A percentile compares a stretch with the other conserved stretches of the same genome.
Conservation (phyloP, 2,888 invertebrate genomes). For the Dicycla oo region DNA sequence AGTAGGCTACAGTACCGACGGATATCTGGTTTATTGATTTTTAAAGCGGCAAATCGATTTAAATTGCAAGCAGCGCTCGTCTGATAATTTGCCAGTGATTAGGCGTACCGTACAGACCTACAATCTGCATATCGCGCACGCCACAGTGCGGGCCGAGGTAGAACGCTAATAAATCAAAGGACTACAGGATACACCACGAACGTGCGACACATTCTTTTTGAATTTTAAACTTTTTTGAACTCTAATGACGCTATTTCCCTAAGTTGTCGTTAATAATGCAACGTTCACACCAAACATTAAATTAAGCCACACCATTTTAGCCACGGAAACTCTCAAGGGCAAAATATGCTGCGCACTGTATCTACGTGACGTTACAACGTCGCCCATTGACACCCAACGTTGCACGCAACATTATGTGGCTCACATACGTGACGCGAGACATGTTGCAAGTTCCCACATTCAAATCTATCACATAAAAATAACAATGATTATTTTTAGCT, state of each 20-base stretch:
- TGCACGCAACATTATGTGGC: no score
- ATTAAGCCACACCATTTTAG: no score
- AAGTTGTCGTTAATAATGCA: neutral
- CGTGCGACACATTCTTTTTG: neutral
- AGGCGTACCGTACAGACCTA: slow-evolving; percentile 13
- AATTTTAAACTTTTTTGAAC: slow-evolving; percentile 2
- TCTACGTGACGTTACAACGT: neutral
- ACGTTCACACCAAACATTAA: neutral
- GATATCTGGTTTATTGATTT: slow-evolving; percentile 43
- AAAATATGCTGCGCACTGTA: neutral
- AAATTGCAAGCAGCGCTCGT: neutral
- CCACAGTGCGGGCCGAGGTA: neutral
- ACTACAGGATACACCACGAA: neutral
- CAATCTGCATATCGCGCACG: neutral
- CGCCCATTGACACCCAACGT: neutral
- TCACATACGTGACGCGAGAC: neutral
- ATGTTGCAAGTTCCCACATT: neutral
- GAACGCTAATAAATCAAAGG: slow-evolving; percentile 14
- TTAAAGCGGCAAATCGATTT: slow-evolving; percentile 36
- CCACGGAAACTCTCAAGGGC: no score
- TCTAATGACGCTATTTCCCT: neutral
- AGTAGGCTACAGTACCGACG: slow-evolving; percentile 31
- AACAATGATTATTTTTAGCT: neutral
- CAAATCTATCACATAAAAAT: neutral
- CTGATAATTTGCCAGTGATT: slow-evolving; percentile 30